These are phyloP conservation scores for Acrossocheilus wenchowensis DNA, from an alignment of 2,797 vertebrate genomes.

Conservation along the genomic window DNA sequence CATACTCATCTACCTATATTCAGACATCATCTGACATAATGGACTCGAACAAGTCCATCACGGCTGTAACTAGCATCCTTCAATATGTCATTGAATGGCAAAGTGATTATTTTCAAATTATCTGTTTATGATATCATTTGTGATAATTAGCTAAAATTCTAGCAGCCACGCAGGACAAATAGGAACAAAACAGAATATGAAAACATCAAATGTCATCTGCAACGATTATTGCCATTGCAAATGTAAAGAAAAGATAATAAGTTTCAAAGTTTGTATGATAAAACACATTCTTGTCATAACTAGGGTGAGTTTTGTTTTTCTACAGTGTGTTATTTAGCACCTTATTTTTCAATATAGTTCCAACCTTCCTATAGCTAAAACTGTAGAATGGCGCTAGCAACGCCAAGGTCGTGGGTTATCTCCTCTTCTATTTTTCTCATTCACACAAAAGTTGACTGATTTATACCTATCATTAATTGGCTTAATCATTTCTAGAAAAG, in stretches of 20 bases:
- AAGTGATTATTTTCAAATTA: neutral
- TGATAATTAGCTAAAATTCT: constrained; percentile 7
- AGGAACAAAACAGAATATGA: neutral
- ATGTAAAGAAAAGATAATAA: neutral
- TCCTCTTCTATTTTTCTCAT: neutral
- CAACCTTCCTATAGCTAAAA: neutral
- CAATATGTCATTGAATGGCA: neutral
- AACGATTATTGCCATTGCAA: neutral
- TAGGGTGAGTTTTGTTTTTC: neutral
- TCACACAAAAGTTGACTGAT: neutral
- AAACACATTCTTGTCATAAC: neutral
- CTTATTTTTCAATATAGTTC: neutral
- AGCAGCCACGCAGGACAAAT: neutral
- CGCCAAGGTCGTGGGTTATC: neutral
- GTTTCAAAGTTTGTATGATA: neutral
- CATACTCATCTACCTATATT: constrained; percentile 32
- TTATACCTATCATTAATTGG: neutral
- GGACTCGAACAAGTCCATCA: constrained; percentile 7
- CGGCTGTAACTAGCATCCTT: neutral
- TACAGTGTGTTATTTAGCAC: neutral
- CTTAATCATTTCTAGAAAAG: neutral
- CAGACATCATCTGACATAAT: constrained; percentile 41
- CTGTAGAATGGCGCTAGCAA: neutral
- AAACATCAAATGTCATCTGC: neutral
- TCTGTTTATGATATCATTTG: neutral